Evolutionary conservation across 2,888 invertebrate genomes (phyloP).

Genomic region (Drosophila multiciliata): DNA sequence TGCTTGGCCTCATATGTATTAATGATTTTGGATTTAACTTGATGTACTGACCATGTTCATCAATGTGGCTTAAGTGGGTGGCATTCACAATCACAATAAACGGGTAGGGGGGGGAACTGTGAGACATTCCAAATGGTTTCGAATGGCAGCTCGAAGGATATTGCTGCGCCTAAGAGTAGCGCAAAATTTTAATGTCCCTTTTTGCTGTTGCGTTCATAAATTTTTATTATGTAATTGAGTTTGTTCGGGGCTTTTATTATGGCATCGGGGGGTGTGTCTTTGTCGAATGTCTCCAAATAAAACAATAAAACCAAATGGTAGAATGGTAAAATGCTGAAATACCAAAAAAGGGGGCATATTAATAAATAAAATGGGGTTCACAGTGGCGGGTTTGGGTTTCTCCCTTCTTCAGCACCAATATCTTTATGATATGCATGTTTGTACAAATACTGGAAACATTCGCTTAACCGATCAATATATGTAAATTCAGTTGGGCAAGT

Average conservation of each 20-base stretch:
- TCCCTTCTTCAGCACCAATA: conserved; percentile 30
- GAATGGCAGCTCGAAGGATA: conserved; percentile 21
- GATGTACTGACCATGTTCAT: conserved; percentile 67
- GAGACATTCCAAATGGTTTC: conserved; percentile 22
- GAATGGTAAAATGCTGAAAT: conserved; percentile 47
- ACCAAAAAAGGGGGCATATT: conserved; percentile 54
- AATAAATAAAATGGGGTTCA: conserved; percentile 65
- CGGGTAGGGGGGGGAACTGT: conserved; percentile 6
- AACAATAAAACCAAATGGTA: conserved; percentile 74
- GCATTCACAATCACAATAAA: conserved; percentile 33
- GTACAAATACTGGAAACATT: conserved; percentile 15
- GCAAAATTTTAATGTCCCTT: conserved; percentile 68
- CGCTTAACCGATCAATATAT: conserved; percentile 60
- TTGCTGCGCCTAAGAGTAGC: conserved; percentile 26
- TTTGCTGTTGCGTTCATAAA: conserved; percentile 69
- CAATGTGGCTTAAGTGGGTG: conserved; percentile 61
- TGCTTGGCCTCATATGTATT: conserved; percentile 60
- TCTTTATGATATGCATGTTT: conserved; percentile 55
- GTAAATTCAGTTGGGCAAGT: conserved; percentile 19
- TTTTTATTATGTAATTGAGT: conserved; percentile 80
- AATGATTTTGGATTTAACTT: conserved; percentile 74
- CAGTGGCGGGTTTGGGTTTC: conserved; percentile 14
- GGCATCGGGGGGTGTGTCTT: conserved; percentile 33
- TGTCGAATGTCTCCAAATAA: conserved; percentile 67
- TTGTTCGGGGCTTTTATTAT: conserved; percentile 47